A percentile compares a stretch with the other conserved stretches of the same genome.
phyloP scores from a whole-genome alignment of 2,888 invertebrate species.

The Conops quadrifasciatus region DNA sequence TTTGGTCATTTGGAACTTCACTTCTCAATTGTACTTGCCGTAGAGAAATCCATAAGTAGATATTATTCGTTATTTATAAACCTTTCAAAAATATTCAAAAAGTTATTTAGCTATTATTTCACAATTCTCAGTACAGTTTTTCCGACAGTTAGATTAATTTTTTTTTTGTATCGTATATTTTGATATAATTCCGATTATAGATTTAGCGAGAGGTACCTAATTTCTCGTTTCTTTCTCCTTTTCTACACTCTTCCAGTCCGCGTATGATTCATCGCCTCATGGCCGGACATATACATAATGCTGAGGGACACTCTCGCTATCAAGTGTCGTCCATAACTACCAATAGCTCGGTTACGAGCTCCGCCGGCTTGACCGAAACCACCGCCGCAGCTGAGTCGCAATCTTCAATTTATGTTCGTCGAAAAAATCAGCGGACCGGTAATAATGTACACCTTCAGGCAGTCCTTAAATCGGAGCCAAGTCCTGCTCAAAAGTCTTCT shows the following conservation, averaged over 20 bases:
- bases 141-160: too few species aligned
- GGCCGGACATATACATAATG: constrained; percentile 72
- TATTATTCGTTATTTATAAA: too few species aligned
- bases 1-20: neutral
- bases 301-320: constrained; percentile 56
- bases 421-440: constrained; percentile 50
- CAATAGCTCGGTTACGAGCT: constrained; percentile 50
- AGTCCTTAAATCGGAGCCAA: neutral
- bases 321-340: constrained; percentile 55
- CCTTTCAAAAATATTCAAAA: too few species aligned
- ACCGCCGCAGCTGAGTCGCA: constrained; percentile 1
- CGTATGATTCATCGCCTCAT: constrained; percentile 74
- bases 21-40: neutral
- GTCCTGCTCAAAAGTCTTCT: neutral
- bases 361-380: constrained; percentile 24
- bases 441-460: constrained; percentile 49
- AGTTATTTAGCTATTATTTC: too few species aligned
- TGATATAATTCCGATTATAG: too few species aligned
- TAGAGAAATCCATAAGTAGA: neutral
- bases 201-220: too few species aligned
- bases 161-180: too few species aligned
- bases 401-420: constrained; percentile 41
- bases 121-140: too few species aligned
- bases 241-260: constrained; percentile 56
- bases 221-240: too few species aligned